A percentile compares a stretch with the other conserved stretches of the same genome.
Evolutionary conservation across 2,888 invertebrate species (phyloP).

Genomic region (Dorcus hopei): DNA sequence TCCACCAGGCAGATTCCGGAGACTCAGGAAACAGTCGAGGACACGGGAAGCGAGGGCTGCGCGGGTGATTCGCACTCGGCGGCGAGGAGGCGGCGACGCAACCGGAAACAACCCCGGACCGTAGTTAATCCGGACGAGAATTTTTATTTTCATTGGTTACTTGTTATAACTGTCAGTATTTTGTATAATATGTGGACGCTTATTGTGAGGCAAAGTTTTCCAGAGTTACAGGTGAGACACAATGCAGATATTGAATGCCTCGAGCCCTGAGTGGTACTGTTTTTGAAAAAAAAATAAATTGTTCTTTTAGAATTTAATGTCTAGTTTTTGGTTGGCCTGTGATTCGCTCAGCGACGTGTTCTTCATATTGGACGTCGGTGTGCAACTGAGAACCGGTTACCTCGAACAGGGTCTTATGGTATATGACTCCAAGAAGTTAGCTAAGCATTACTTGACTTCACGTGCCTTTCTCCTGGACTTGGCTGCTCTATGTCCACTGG

Average conservation of each 20-base stretch:
- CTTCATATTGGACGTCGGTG: slow-evolving; percentile 83
- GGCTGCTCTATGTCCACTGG: slow-evolving; percentile 77
- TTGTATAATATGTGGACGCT: slow-evolving; percentile 95
- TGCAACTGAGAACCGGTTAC: slow-evolving; percentile 92
- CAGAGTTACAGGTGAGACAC: slow-evolving; percentile 71
- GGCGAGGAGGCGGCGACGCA: slow-evolving; percentile 61
- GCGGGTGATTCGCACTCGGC: slow-evolving; percentile 45
- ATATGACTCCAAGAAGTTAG: slow-evolving; percentile 85
- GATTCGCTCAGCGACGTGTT: slow-evolving; percentile 85
- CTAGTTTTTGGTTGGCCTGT: slow-evolving; percentile 74
- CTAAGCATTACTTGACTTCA: slow-evolving; percentile 83
- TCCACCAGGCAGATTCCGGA: slow-evolving; percentile 89
- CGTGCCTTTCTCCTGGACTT: slow-evolving; percentile 82
- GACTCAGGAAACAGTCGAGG: slow-evolving; percentile 77
- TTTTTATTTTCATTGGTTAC: slow-evolving; percentile 94
- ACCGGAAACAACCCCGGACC: slow-evolving; percentile 69
- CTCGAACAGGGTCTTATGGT: slow-evolving; percentile 94
- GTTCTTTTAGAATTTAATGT: slow-evolving; percentile 54
- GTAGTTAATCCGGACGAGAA: slow-evolving; percentile 95
- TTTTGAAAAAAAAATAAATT: background rate
- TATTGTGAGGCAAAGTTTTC: slow-evolving; percentile 92
- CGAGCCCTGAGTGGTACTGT: background rate
- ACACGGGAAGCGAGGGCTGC: slow-evolving; percentile 54
- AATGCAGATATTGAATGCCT: too few species aligned
- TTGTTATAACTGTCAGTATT: slow-evolving; percentile 83